Percentiles rank a stretch among this genome's conserved stretches.
These are phyloP conservation scores for Campaea margaritaria DNA, from an alignment of 2,888 invertebrate genomes.

Conservation along the genomic window DNA sequence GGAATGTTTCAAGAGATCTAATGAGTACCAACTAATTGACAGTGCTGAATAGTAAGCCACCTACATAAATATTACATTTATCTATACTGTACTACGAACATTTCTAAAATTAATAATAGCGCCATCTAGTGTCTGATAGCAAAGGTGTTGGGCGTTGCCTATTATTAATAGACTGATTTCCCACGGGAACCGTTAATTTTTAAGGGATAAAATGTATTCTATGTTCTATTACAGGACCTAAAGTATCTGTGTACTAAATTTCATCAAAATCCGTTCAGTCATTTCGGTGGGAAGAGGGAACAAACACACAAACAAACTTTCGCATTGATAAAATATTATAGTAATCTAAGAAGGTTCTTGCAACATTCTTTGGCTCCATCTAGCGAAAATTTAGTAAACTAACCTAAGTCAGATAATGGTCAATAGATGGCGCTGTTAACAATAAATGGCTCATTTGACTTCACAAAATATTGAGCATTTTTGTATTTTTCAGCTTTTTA, in stretches of 20 bases:
- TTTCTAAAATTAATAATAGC: neutral
- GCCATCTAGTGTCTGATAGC: slow-evolving; percentile 35
- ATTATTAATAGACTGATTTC: neutral
- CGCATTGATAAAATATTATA: too few relatives aligned
- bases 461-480: neutral
- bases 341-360: too few relatives aligned
- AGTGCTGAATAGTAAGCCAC: slow-evolving; percentile 92
- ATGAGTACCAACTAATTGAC: slow-evolving; percentile 92
- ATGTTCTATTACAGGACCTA: too few relatives aligned
- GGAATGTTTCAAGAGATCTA: slow-evolving; percentile 88
- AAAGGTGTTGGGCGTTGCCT: neutral
- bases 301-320: too few relatives aligned
- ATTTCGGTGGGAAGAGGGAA: too few relatives aligned
- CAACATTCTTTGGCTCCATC: neutral
- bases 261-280: too few relatives aligned
- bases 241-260: too few relatives aligned
- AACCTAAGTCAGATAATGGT: neutral
- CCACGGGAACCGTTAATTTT: too few relatives aligned
- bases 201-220: too few relatives aligned
- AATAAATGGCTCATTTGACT: neutral
- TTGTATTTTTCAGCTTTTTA: slow-evolving; percentile 86
- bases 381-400: neutral
- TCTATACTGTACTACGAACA: too few relatives aligned
- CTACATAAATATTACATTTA: too few relatives aligned
- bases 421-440: slow-evolving; percentile 34